A percentile compares a stretch with the other conserved stretches of the same genome.
phyloP scores from a whole-genome alignment of 2,888 invertebrate species.

The Protula sp. region DNA sequence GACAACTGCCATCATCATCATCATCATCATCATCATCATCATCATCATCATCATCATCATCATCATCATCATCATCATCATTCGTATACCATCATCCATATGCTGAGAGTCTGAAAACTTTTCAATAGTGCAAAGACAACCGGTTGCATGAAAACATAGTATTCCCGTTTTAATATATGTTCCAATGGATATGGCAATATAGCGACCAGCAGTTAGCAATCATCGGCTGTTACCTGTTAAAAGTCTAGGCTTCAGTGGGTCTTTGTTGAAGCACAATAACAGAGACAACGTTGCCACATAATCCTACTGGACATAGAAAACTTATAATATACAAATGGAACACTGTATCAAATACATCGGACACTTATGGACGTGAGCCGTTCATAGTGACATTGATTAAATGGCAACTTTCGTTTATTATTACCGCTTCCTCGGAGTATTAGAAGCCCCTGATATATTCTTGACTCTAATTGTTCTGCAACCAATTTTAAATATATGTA shows the following conservation, averaged over 20 bases:
- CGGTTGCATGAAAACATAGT: slow-evolving; percentile 15
- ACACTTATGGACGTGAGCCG: no score
- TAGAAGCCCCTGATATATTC: no score
- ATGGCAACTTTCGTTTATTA: no score
- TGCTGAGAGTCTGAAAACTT: slow-evolving; percentile 21
- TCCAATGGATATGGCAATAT: slow-evolving; percentile 21
- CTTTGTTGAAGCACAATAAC: slow-evolving; percentile 17
- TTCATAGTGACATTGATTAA: no score
- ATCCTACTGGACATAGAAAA: slow-evolving; percentile 14
- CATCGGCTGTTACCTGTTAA: slow-evolving; percentile 16
- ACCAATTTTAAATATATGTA: no score
- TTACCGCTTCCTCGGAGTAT: no score
- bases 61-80: slow-evolving; percentile 14
- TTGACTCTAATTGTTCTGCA: no score
- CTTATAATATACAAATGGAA: slow-evolving; percentile 18
- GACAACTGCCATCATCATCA: slow-evolving; percentile 17
- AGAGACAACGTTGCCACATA: slow-evolving; percentile 16
- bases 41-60: slow-evolving; percentile 9
- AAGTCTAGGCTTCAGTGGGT: slow-evolving; percentile 17
- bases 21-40: slow-evolving; percentile 12
- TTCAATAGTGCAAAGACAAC: slow-evolving; percentile 20
- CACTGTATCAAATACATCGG: not conserved
- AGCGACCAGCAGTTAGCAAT: slow-evolving; percentile 16
- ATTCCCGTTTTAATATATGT: slow-evolving; percentile 9
- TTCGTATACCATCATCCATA: slow-evolving; percentile 27